phyloP scores from a whole-genome alignment of 2,113 vertebrate genomes.

The Sardina pilchardus region DNA sequence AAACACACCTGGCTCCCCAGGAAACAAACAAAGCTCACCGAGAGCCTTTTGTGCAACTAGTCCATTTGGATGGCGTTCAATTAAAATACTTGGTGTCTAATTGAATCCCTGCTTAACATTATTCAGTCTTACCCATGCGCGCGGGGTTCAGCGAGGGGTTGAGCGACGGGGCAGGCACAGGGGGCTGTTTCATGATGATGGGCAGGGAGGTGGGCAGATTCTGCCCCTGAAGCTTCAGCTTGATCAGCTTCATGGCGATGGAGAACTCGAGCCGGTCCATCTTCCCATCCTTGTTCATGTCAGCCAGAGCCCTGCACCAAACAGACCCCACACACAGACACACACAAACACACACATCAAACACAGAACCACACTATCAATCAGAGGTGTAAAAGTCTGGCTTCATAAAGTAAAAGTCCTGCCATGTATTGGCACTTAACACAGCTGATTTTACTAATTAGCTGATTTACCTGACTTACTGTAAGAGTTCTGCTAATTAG shows the following conservation, averaged over 20 bases:
- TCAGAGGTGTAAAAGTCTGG: no score
- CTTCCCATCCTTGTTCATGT: slow-evolving; percentile 95
- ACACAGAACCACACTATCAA: background rate
- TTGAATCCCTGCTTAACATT: no score
- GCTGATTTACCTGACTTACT: no score
- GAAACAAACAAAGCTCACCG: no score
- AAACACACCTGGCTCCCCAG: no score
- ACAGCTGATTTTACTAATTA: no score
- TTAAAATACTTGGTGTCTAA: no score
- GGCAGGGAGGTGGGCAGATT: slow-evolving; percentile 82
- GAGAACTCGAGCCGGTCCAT: slow-evolving; percentile 97
- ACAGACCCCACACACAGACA: background rate
- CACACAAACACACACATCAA: background rate
- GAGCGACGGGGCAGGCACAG: slow-evolving; percentile 72
- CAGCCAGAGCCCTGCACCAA: slow-evolving; percentile 81
- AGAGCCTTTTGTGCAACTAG: no score
- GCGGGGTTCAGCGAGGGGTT: background rate
- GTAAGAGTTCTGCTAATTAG: no score
- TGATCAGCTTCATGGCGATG: slow-evolving; percentile 98
- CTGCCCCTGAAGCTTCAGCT: slow-evolving; percentile 90
- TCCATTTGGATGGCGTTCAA: no score
- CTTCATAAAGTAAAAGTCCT: no score
- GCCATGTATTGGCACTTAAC: no score
- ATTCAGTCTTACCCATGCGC: background rate
- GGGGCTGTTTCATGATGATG: slow-evolving; percentile 92